Percentiles rank a stretch among this genome's conserved stretches.
These are phyloP conservation scores for Helostoma temminkii DNA, from an alignment of 2,797 vertebrate genomes.

Conservation along the genomic window DNA sequence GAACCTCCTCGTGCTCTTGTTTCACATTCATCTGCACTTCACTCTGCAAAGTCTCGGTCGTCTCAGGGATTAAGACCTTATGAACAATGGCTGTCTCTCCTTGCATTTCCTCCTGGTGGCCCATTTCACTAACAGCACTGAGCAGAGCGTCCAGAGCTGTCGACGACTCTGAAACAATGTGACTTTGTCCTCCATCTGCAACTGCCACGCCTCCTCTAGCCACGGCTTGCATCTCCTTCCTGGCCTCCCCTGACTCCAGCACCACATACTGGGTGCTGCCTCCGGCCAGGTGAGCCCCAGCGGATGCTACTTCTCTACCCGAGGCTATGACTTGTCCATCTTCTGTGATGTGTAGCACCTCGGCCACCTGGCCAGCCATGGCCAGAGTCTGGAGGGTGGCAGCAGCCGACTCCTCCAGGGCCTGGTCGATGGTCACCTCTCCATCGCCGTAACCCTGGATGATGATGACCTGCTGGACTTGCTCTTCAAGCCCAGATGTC, in stretches of 20 bases:
- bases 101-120: slow-evolving; percentile 81
- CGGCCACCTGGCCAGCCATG: slow-evolving; percentile 93
- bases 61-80: slow-evolving; percentile 62
- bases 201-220: slow-evolving; percentile 54
- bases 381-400: slow-evolving; percentile 96
- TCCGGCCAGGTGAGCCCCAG: slow-evolving; percentile 78
- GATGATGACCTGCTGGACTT: slow-evolving; percentile 95
- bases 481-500: slow-evolving; percentile 75
- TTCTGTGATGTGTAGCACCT: slow-evolving; percentile 96
- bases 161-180: slow-evolving; percentile 82
- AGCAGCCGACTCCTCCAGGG: slow-evolving; percentile 93
- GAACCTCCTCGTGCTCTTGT: slow-evolving; percentile 75
- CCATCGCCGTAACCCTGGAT: slow-evolving; percentile 92
- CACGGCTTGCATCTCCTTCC: slow-evolving; percentile 54
- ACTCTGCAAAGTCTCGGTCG: slow-evolving; percentile 56
- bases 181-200: slow-evolving; percentile 67
- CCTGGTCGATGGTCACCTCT: slow-evolving; percentile 88
- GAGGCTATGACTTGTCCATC: slow-evolving; percentile 93
- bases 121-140: slow-evolving; percentile 93
- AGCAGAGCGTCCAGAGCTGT: slow-evolving; percentile 93
- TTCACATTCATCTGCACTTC: slow-evolving; percentile 81
- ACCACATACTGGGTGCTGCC: slow-evolving; percentile 92
- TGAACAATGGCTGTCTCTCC: slow-evolving; percentile 54
- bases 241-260: slow-evolving; percentile 83
- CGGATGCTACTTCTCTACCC: slow-evolving; percentile 78